Evolutionary conservation across 2,888 invertebrate species (phyloP), one percentile per base, ranked within the genome.

Genomic region (Neocrepidodera transversa): DNA sequence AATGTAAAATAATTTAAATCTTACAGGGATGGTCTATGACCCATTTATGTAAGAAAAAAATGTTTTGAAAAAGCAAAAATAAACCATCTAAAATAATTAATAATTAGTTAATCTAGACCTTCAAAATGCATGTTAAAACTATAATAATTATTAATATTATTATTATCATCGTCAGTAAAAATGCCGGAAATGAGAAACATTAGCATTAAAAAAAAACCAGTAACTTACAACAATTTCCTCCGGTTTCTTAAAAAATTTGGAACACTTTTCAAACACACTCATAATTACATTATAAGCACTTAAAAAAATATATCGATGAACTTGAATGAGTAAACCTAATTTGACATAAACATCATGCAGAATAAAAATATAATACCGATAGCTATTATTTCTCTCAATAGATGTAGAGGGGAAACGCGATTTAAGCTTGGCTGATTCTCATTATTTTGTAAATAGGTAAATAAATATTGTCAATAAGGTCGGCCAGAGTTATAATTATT

Each of bases 401-500:
- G 20, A 16, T n/a, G 48, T 48, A 52, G 58, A 52, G 47, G 53
- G 58, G 58, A 48, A 53, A 40, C 11, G 11, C 17, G 17, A 47
- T 58, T 58, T 48, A 58, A 43, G 58, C 40, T 53, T 58, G 47
- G 53, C 40, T 58, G 58, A 42, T 58, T 58, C 48, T 52, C 30
- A 58, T 58, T 58, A 58, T 58, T 48, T 54, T 36, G 14, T 23
- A 45, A 53, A 58, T 32, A 52, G 16, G 8, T 16, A 40, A 58
- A 53, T 50, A 43, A 57, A 49, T 50, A 48, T 53, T 17, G 23
- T 53, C 48, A 58, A 58, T 58, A 42, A 52, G 47, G 58, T 48
- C 53, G 48, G 42, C 30, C 16, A 42, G 11, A 40, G n/a, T 26
- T 49, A 35, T 56, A 48, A 51, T 58, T 35, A 50, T 20, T 40